A percentile compares a stretch with the other conserved stretches of the same genome.
Conservation (phyloP, 2,113 vertebrate genomes). For the Notarius lentiginosus region DNA sequence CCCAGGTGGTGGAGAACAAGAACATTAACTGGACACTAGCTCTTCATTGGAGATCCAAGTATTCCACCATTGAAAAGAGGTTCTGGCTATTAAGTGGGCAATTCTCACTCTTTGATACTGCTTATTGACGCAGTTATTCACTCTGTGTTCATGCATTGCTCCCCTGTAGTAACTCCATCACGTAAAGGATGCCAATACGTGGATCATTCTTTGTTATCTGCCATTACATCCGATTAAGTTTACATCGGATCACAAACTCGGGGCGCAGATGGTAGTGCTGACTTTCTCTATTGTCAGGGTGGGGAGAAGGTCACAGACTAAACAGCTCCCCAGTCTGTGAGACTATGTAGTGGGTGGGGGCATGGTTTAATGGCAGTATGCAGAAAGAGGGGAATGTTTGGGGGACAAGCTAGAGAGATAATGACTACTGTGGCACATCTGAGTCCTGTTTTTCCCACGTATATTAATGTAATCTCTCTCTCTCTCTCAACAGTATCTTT, state of each 20-base stretch:
- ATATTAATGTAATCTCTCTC: background rate
- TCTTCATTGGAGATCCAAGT: too few relatives aligned
- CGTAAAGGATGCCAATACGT: background rate
- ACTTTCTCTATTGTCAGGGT: slow-evolving; percentile 14
- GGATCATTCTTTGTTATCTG: background rate
- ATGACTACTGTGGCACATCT: background rate
- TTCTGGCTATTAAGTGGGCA: too few relatives aligned
- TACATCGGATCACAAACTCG: background rate
- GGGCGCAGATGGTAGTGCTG: background rate
- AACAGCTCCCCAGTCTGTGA: background rate
- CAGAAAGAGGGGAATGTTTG: background rate
- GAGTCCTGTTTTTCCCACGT: background rate
- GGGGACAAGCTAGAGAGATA: background rate
- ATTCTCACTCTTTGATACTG: too few relatives aligned
- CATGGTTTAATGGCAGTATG: background rate
- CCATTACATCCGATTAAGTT: background rate
- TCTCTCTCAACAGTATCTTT: background rate
- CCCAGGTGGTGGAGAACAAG: too few relatives aligned
- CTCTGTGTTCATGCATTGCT: too few relatives aligned
- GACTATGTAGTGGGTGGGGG: background rate
- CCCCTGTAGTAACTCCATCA: background rate
- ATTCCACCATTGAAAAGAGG: too few relatives aligned
- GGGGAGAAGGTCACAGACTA: background rate
- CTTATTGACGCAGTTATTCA: background rate
- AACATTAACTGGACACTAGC: too few relatives aligned